phyloP scores from a whole-genome alignment of 2,888 invertebrate genomes.

The Agriopis aurantiaria region DNA sequence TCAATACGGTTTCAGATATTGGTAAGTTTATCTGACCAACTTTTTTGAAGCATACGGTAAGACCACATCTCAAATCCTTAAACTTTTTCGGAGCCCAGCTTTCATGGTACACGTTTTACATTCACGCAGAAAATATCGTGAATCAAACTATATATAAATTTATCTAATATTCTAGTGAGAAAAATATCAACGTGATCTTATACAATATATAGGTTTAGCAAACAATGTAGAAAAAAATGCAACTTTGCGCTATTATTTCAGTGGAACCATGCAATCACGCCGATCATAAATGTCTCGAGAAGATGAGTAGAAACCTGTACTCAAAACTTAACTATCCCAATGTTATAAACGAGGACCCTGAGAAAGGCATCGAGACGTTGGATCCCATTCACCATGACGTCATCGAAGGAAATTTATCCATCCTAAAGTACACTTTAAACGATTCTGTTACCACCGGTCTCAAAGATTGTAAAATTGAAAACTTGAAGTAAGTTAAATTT shows the following conservation, averaged over 20 bases:
- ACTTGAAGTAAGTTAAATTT: constrained; percentile 51
- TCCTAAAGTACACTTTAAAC: constrained; percentile 51
- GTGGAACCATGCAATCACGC: constrained; percentile 50
- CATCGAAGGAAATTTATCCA: constrained; percentile 51
- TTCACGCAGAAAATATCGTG: too few species aligned
- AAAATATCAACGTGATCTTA: too few species aligned
- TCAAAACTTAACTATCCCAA: constrained; percentile 34
- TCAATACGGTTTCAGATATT: too few species aligned
- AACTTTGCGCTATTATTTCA: constrained; percentile 6
- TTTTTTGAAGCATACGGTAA: too few species aligned
- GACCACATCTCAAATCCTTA: too few species aligned
- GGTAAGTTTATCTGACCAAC: too few species aligned
- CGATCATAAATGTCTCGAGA: constrained; percentile 52
- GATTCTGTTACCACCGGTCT: constrained; percentile 52
- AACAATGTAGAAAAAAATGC: too few species aligned
- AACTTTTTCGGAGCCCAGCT: too few species aligned
- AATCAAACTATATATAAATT: too few species aligned
- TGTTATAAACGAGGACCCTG: constrained; percentile 48
- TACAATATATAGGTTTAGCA: too few species aligned
- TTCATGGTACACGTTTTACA: too few species aligned
- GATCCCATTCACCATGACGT: constrained; percentile 56
- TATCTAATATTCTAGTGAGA: too few species aligned
- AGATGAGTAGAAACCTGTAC: constrained; percentile 37
- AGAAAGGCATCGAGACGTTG: constrained; percentile 47
- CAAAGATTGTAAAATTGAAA: constrained; percentile 53